Base-by-base conservation (phyloP, 2,113 vertebrate genomes). In the Pelvicachromis taeniatus region DNA sequence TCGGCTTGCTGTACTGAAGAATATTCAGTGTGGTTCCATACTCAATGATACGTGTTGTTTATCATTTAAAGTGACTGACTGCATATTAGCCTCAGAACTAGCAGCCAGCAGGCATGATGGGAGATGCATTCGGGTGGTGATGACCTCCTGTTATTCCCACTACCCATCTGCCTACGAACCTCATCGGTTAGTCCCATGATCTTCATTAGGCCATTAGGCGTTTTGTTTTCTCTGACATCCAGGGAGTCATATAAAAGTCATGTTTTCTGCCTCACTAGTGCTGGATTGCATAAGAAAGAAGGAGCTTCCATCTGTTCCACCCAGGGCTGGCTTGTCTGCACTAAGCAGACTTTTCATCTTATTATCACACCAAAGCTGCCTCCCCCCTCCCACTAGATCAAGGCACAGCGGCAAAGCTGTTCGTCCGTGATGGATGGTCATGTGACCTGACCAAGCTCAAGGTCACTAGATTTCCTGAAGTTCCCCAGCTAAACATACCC, bases 201-300 rank as follows among this genome's bases (percentile, higher is more conserved):
- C 7, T 85, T 89, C 52, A 83, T 89, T 84, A 79, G 77, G 50
- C 52, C 52, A 83, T 89, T 84, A 79, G 77, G 50, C 52, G 52
- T 45, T 87, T 89, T 82, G 77, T 73, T 89, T 78, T 19, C 33
- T 85, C 61, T 5, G 38, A 82, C 58, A 80, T 91, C 58, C 78
- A 13, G 40, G 53, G 87, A 85, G 85, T 85, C 78, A 84, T 31
- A 81, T 85, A 73, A 73, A 79, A 85, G 82, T 85, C 48, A 82
- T 86, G 26, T 70, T 87, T 85, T 85, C 88, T 80, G 85, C 77
- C 84, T 81, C 81, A 85, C 84, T 75, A 26, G 33, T 77, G 81
- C 54, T 40, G 38, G 38, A 42, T 92, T 92, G 87, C 88, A 33
- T 94, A 93, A 94, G 82, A 88, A 79, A 56, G 77, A 85, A 77